phyloP scores from a whole-genome alignment of 2,888 invertebrate species.

The Antheraea yamamai region DNA sequence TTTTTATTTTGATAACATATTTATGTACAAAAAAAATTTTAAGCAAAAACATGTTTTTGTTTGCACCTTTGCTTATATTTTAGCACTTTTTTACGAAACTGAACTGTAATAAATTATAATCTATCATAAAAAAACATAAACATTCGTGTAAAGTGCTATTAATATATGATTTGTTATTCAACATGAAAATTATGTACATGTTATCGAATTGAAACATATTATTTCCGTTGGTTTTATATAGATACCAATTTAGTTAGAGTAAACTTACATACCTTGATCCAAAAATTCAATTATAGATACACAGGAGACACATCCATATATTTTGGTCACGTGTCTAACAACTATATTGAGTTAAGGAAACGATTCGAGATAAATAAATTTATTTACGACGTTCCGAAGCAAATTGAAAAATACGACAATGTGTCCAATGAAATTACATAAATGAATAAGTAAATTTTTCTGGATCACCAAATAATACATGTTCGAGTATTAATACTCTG shows the following conservation, averaged over 20 bases:
- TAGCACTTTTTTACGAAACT: too few species aligned
- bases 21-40: too few species aligned
- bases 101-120: too few species aligned
- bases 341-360: constrained; percentile 49
- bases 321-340: constrained; percentile 59
- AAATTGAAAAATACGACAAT: constrained; percentile 46
- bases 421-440: constrained; percentile 29
- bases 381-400: constrained; percentile 40
- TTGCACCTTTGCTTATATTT: too few species aligned
- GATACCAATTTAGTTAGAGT: not conserved
- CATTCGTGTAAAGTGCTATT: too few species aligned
- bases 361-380: constrained; percentile 43
- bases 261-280: not conserved
- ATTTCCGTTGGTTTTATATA: not conserved
- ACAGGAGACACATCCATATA: constrained; percentile 61
- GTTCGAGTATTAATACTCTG: not conserved
- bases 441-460: not conserved
- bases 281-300: constrained; percentile 28
- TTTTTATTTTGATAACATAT: too few species aligned
- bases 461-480: not conserved
- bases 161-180: too few species aligned
- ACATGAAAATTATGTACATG: too few species aligned
- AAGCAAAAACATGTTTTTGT: too few species aligned
- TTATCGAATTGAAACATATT: too few species aligned
- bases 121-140: too few species aligned